Percentiles rank a stretch among this genome's conserved stretches.
Conservation (phyloP, 2,113 vertebrate genomes). For the Arenaria interpres region DNA sequence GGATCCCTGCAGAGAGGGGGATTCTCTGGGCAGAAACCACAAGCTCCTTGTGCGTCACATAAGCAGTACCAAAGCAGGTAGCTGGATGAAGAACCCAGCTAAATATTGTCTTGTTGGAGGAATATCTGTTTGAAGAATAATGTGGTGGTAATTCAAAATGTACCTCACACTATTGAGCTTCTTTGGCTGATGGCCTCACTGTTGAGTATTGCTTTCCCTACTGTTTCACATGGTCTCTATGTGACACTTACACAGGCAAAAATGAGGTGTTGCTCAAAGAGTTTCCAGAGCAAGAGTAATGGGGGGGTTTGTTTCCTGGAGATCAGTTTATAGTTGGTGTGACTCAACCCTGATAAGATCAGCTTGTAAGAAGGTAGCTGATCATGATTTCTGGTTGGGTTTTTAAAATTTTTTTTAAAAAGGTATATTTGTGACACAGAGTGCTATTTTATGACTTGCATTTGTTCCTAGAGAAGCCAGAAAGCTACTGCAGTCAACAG, state of each 20-base stretch:
- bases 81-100: neutral
- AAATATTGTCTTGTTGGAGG: neutral
- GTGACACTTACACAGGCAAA: neutral
- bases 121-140: neutral
- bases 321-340: neutral
- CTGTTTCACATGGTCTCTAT: neutral
- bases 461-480: neutral
- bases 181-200: neutral
- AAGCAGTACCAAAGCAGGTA: neutral
- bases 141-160: neutral
- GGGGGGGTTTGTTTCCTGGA: neutral
- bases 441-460: neutral
- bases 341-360: neutral
- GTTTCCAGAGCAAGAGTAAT: neutral
- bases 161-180: neutral
- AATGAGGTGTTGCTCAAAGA: neutral
- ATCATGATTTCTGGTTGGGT: neutral
- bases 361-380: neutral
- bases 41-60: neutral
- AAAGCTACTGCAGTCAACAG: neutral
- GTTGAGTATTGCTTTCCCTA: neutral
- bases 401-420: neutral
- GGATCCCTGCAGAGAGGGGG: fast-evolving
- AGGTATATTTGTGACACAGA: neutral
- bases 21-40: neutral